These are phyloP conservation scores for Magallana angulata DNA, from an alignment of 1,140 invertebrate species.

Conservation along the genomic window DNA sequence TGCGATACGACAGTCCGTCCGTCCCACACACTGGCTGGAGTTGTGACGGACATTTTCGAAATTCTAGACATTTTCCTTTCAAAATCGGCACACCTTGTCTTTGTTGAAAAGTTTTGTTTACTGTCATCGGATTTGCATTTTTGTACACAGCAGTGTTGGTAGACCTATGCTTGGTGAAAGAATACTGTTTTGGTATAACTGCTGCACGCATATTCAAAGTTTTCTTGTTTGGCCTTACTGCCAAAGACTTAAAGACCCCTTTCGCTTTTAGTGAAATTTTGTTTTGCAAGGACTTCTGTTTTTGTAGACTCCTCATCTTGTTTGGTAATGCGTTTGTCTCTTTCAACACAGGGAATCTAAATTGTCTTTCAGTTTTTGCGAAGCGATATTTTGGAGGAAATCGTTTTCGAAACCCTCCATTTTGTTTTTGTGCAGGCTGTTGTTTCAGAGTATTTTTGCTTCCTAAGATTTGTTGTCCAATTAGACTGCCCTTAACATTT, in stretches of 20 bases:
- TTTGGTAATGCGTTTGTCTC: not conserved
- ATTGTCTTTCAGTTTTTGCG: not conserved
- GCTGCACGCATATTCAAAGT: not conserved
- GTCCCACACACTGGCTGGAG: not conserved
- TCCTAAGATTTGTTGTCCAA: not conserved
- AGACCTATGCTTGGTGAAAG: not conserved
- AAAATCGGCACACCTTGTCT: not conserved
- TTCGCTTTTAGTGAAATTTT: not conserved
- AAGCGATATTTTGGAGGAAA: constrained; percentile 28
- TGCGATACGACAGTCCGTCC: not conserved
- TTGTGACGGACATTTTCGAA: not conserved
- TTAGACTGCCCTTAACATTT: not conserved
- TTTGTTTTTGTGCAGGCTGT: not conserved
- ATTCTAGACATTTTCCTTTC: not conserved
- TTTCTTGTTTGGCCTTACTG: not conserved
- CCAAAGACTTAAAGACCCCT: not conserved
- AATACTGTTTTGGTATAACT: not conserved
- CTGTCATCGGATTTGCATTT: too few relatives aligned
- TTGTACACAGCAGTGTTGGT: too few relatives aligned
- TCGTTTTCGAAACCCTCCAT: not conserved
- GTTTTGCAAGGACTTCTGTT: not conserved
- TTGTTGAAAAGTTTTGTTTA: not conserved
- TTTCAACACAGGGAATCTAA: not conserved
- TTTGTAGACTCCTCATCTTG: not conserved
- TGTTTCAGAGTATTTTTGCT: not conserved